Percentiles rank a stretch among this genome's conserved stretches.
Evolutionary conservation across 2,797 vertebrate species (phyloP).

Genomic region (Lepus oiostolus): DNA sequence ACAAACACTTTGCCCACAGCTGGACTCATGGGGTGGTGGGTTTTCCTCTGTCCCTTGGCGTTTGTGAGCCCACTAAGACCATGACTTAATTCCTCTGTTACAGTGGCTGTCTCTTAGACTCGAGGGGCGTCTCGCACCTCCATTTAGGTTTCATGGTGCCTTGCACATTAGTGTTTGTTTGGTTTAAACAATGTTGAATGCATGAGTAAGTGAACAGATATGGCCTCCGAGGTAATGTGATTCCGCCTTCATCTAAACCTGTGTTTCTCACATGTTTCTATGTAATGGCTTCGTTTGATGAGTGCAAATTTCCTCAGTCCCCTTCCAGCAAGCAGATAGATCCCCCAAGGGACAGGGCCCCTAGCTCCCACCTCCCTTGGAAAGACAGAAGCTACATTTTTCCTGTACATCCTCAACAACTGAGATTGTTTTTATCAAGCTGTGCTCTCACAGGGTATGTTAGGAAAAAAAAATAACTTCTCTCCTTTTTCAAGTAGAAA

Average conservation of each 20-base stretch:
- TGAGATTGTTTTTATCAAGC: slow-evolving; percentile 10
- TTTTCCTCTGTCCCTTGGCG: slow-evolving; percentile 18
- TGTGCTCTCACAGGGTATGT: neutral
- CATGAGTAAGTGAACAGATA: neutral
- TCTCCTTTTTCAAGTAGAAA: slow-evolving; percentile 4
- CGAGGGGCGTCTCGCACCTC: neutral
- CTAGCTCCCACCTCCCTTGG: neutral
- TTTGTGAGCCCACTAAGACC: neutral
- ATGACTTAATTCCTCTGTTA: neutral
- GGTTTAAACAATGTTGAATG: neutral
- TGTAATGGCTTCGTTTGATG: neutral
- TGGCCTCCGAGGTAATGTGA: neutral
- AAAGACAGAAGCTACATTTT: neutral
- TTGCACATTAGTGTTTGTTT: neutral
- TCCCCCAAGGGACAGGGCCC: neutral
- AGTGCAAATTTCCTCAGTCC: neutral
- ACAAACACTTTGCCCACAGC: neutral
- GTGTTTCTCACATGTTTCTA: slow-evolving; percentile 16
- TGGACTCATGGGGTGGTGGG: neutral
- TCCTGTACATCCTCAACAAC: neutral
- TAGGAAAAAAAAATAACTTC: neutral
- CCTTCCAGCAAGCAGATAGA: neutral
- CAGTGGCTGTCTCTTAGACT: neutral
- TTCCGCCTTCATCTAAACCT: neutral
- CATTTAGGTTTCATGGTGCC: neutral